These are phyloP conservation scores for Haemorhous mexicanus DNA, from an alignment of 2,113 vertebrate species.

Conservation along the genomic window DNA sequence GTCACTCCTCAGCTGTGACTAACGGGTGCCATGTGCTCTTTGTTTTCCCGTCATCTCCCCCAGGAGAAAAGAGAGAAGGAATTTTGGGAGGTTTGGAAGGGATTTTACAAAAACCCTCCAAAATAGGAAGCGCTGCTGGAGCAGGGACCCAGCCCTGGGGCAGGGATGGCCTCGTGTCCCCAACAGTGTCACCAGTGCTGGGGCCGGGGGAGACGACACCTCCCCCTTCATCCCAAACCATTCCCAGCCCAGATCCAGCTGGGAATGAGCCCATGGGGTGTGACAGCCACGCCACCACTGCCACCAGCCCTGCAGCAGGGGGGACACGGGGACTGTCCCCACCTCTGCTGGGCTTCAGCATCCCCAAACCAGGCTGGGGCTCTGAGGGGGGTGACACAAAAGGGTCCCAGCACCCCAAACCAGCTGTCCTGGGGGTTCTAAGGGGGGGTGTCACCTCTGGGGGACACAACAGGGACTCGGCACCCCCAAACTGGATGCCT, in stretches of 20 bases:
- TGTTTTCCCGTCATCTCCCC: not conserved
- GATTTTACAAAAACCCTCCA: not conserved
- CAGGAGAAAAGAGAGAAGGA: not conserved
- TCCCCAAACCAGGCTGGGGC: not conserved
- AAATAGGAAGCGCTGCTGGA: not conserved
- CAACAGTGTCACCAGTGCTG: rapidly evolving
- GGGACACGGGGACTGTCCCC: not conserved
- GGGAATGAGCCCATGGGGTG: not conserved
- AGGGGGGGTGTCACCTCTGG: no score
- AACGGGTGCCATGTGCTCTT: not conserved
- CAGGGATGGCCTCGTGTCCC: not conserved
- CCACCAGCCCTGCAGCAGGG: not conserved
- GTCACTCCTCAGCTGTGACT: not conserved
- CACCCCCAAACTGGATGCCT: no score
- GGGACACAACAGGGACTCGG: no score
- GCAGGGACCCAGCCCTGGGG: not conserved
- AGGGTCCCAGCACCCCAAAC: not conserved
- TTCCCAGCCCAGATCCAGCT: not conserved
- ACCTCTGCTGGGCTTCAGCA: not conserved
- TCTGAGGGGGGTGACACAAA: not conserved
- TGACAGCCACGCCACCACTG: rapidly evolving
- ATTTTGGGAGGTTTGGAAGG: not conserved
- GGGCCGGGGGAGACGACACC: rapidly evolving
- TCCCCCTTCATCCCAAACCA: not conserved
- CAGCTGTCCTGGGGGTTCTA: no score